Base-by-base conservation (phyloP, 2,797 vertebrate genomes). In the Oreochromis grahami region DNA sequence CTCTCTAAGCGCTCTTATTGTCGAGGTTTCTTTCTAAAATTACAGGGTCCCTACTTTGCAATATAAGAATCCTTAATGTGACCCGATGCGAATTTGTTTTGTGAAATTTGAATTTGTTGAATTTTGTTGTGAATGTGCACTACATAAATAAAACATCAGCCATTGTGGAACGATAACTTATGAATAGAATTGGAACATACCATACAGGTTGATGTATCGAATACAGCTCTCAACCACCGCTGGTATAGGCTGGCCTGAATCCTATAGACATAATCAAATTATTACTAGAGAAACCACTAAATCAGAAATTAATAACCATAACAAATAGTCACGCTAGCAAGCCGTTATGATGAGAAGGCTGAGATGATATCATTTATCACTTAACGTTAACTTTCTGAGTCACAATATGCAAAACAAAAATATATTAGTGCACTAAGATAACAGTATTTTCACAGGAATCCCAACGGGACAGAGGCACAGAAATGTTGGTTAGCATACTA, bases 141-240 rank as follows among this genome's bases (percentile, higher is more conserved):
- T 21, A 65, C 19, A 65, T 19, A 65, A 38, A 65, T 38, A 41
- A 65, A 65, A 65, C 34, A 65, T 65, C 60, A n/a, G 26, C 17
- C 1, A 50, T n/a, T 74, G 17, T 50, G 26, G 17, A 45, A 32
- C 34, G 45, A 80, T 15, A 55, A 68, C 14, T 29, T 12, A 11
- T 79, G 11, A 76, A 55, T 38, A 50, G 6, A 51, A 76, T 6
- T 52, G 36, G 3, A 1, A 88, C 98, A 95, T 93, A 99, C 99
- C 99, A 0, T 99, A 99, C 58, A 99, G 95, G 93, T 99, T 99
- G 96, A 99, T 99, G 96, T 98, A 99, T 48, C 98, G 97, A 91
- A 99, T 94, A 80, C 98, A 99, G 95, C 99, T 99, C 93, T 99
- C 99, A 19, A 98, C 99, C 14, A 99, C 98, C 29, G 97, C 96